Conservation (phyloP, 2,113 vertebrate genomes). For the Hemicordylus capensis region DNA sequence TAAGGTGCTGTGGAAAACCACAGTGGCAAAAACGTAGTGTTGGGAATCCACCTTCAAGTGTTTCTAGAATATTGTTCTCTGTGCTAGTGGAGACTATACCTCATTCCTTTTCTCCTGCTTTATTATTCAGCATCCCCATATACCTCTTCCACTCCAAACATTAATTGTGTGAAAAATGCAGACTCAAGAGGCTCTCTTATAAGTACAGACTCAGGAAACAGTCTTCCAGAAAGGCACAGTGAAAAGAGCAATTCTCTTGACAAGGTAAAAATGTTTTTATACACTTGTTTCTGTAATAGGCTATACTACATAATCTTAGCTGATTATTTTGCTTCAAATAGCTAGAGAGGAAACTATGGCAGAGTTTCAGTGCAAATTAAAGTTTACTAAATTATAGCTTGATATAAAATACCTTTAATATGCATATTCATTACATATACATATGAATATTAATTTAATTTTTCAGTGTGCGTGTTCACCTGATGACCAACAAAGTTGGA, state of each 20-base stretch:
- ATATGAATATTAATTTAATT: conserved; percentile 7
- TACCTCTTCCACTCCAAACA: conserved; percentile 89
- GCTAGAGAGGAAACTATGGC: neutral
- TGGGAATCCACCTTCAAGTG: neutral
- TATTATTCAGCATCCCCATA: conserved; percentile 86
- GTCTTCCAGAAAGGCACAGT: conserved; percentile 86
- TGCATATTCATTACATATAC: neutral
- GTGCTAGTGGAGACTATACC: neutral
- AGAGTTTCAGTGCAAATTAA: neutral
- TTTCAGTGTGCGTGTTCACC: too few species aligned
- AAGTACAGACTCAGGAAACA: conserved; percentile 94
- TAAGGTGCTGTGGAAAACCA: neutral
- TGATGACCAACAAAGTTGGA: too few species aligned
- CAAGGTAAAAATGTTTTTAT: conserved; percentile 82
- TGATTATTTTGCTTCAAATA: neutral
- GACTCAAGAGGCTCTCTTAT: conserved; percentile 95
- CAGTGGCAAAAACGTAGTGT: neutral
- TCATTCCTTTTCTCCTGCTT: neutral
- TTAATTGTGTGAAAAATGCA: conserved; percentile 89
- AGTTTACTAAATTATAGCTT: neutral
- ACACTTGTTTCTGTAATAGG: neutral
- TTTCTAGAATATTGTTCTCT: neutral
- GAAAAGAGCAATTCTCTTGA: conserved; percentile 93
- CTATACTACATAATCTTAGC: neutral
- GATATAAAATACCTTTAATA: neutral